A percentile compares a stretch with the other conserved stretches of the same genome.
Evolutionary conservation across 2,888 invertebrate genomes (phyloP).

Genomic region (Plebejus anna): DNA sequence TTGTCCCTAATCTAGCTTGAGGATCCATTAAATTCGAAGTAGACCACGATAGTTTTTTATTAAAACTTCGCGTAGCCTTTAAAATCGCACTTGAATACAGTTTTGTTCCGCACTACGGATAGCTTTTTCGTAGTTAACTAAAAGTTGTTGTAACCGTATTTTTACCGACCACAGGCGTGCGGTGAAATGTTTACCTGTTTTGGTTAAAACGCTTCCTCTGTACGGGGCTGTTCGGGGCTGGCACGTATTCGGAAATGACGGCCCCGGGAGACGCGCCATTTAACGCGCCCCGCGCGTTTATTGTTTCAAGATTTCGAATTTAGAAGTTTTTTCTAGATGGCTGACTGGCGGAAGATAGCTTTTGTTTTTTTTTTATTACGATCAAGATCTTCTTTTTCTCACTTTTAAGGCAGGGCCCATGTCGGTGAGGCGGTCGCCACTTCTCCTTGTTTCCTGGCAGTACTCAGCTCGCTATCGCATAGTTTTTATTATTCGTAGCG

Average conservation of each 20-base stretch:
- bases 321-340: not conserved
- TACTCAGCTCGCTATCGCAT: no score
- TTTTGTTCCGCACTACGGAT: conserved; percentile 18
- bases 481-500: no score
- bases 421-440: no score
- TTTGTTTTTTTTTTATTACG: not conserved
- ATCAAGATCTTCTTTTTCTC: no score
- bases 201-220: conserved; percentile 59
- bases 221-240: conserved; percentile 40
- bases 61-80: not conserved
- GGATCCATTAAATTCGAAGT: not conserved
- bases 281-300: conserved; percentile 20
- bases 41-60: conserved; percentile 1
- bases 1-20: not conserved
- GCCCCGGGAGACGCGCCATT: conserved; percentile 21
- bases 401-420: no score
- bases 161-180: conserved; percentile 22
- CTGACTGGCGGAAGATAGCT: not conserved
- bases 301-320: conserved; percentile 12
- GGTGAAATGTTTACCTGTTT: conserved; percentile 51
- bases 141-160: conserved; percentile 25
- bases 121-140: conserved; percentile 11
- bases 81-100: not conserved
- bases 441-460: no score
- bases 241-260: conserved; percentile 30